Conservation (phyloP, 2,113 vertebrate species). For the Pseudorasbora parva region DNA sequence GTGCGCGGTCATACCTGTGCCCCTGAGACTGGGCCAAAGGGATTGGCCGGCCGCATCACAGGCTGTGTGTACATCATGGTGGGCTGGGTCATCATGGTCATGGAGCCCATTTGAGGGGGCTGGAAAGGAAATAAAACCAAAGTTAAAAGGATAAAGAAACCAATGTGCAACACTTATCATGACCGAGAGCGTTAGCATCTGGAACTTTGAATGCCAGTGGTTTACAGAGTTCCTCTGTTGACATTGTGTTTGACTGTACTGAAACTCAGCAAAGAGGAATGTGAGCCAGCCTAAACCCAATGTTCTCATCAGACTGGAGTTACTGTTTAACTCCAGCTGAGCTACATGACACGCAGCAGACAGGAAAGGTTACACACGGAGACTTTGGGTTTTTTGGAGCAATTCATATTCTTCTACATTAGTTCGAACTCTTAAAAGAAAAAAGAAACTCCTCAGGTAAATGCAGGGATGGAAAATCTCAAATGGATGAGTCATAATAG, state of each 20-base stretch:
- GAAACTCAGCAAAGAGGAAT: conserved; percentile 3
- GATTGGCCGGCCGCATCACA: conserved; percentile 92
- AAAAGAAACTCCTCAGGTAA: background rate
- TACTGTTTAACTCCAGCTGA: conserved; percentile 43
- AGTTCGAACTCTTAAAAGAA: background rate
- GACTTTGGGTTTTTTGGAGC: too few relatives aligned
- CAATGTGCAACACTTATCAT: background rate
- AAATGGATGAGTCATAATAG: conserved; percentile 33
- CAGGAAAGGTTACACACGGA: background rate
- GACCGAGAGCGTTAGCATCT: background rate
- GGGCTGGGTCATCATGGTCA: conserved; percentile 92
- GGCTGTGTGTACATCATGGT: conserved; percentile 94
- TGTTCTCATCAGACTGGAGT: background rate
- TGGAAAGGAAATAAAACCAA: conserved; percentile 57
- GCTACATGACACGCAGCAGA: background rate
- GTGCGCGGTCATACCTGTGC: conserved; percentile 81
- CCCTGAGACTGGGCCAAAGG: conserved; percentile 88
- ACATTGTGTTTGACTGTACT: background rate
- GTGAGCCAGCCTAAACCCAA: background rate
- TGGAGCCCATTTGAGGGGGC: conserved; percentile 87
- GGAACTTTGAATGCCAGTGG: background rate
- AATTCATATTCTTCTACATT: background rate
- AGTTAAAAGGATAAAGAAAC: background rate
- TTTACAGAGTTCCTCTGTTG: background rate
- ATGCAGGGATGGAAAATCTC: background rate